Evolutionary conservation across 2,113 vertebrate species (phyloP), one percentile per base, ranked within the genome.

Genomic region (Malurus melanocephalus): DNA sequence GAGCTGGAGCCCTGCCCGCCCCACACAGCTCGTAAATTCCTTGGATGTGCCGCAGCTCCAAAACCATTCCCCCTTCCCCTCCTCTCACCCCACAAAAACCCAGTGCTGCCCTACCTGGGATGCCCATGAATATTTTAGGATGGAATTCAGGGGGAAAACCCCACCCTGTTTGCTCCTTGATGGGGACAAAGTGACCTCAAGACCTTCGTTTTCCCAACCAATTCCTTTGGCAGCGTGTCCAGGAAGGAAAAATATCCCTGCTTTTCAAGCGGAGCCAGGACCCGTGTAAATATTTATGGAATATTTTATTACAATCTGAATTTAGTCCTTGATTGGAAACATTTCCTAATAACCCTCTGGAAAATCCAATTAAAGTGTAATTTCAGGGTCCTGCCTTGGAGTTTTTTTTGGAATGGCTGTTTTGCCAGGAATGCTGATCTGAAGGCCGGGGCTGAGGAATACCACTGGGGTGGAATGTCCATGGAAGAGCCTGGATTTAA

Each of bases 11-110:
- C 94, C 96, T 73, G 95, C 98, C 97, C 96, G 82, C 93, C 90
- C 95, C 91, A 96, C 96, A 97, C 97, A 97, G 97, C 97, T 98
- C 97, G 97, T 97, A 97, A 96, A 97, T 98, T 98, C 96, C 95
- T 53, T 80, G 93, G 95, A 95, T 87, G 90, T 84, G 85, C 80
- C 42, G 79, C 94, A 95, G 96, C 95, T 97, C 95, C 87, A 94
- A 97, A 90, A 95, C 64, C 1, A 40, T 77, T 60, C 33, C 68
- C 75, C 46, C 42, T 67, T 11, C 53, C 57, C 26, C n/a, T 87
- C 65, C 66, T 13, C 26, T 51, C 42, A 9, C 65, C 80, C 77
- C 33, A 2, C 66, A 11, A 22, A 11, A 22, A 53, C 67, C 86
- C 61, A 65, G 32, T 73, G 46, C 21, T 83, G n/a, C 38, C 10